Evolutionary conservation across 2,797 vertebrate species (phyloP), one percentile per base, ranked within the genome.

Genomic region (Bovichtus diacanthus): DNA sequence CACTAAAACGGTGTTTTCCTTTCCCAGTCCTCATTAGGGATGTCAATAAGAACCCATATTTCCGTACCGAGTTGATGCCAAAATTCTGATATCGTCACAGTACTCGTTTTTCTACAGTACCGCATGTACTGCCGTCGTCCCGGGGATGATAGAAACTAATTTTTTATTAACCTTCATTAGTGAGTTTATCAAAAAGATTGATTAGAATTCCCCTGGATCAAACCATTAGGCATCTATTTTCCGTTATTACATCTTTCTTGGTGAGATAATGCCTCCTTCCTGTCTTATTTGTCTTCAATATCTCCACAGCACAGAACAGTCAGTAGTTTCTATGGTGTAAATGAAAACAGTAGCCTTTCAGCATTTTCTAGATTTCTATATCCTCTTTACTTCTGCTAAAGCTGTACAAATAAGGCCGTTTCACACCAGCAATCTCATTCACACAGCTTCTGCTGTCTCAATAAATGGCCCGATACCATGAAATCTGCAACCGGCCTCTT

Each of bases 371-470:
- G 11, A 23, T 70, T 69, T 70, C 31, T 38, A 36, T 76, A 58
- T 64, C 13, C 65, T 87, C 62, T 74, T 63, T 63, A 53, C 68
- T 65, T 76, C 51, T 46, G 43, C 73, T 74, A 78, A 86, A 81
- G 67, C 69, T 73, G 56, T 71, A 88, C 74, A 87, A 87, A 88
- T 80, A 84, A 91, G 76, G 36, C 72, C 47, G 82, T 92, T 76
- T 85, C 84, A 81, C 76, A 82, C 59, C 74, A 77, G 73, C 74
- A 87, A 82, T 84, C 81, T 80, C 82, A 83, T 92, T 90, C 86
- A 85, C 77, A 78, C 80, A 88, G 72, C 76, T 58, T 62, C 79
- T 78, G 72, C 78, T 84, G 65, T 81, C 73, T 81, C 80, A 84
- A 78, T 79, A 80, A 82, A 83, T 72, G 76, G 55, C 38, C 70